These are phyloP conservation scores for Promerops cafer DNA, from an alignment of 2,113 vertebrate species.

Conservation along the genomic window DNA sequence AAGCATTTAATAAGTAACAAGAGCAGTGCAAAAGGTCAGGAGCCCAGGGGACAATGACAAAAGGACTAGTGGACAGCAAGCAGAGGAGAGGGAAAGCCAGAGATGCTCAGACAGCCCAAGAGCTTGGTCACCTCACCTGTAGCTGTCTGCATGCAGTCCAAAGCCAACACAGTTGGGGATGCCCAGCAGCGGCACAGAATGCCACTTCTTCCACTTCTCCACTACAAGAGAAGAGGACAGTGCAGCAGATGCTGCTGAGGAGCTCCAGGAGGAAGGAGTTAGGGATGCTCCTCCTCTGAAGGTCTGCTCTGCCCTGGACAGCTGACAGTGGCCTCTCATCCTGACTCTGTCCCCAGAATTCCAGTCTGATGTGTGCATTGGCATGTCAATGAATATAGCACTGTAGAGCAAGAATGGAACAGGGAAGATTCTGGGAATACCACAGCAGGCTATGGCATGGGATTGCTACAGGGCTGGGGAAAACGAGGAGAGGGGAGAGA, in stretches of 20 bases:
- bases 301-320: not conserved
- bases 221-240: slow-evolving; percentile 69
- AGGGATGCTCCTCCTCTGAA: not conserved
- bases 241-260: not conserved
- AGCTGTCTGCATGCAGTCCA: slow-evolving; percentile 79
- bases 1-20: not conserved
- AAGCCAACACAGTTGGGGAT: slow-evolving; percentile 86
- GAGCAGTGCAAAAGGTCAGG: not conserved
- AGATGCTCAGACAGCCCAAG: not conserved
- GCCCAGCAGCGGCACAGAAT: slow-evolving; percentile 76
- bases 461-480: not conserved
- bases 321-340: not conserved
- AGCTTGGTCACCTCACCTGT: slow-evolving; percentile 76
- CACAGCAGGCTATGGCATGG: not conserved
- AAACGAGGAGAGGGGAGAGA: not conserved
- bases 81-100: not conserved
- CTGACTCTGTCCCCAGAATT: not conserved
- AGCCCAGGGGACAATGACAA: not conserved
- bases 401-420: not conserved
- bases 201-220: slow-evolving; percentile 86
- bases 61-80: not conserved
- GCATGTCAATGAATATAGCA: not conserved
- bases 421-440: not conserved
- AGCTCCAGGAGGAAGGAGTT: not conserved
- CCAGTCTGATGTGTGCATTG: not conserved